Conservation (phyloP, 2,888 invertebrate species). For the Agrotis puta region DNA sequence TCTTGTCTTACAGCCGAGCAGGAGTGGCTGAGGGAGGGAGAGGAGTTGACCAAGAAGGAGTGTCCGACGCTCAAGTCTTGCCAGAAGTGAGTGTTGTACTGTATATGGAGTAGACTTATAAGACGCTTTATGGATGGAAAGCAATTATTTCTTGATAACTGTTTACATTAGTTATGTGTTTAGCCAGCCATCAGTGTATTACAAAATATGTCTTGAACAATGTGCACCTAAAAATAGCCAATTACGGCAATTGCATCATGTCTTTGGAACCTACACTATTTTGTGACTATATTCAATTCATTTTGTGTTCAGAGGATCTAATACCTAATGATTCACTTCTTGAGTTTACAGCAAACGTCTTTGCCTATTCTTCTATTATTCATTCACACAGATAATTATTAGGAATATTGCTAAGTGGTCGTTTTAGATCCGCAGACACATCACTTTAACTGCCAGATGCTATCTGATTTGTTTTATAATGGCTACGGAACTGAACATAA, state of each 20-base stretch:
- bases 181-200: not conserved
- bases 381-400: too few species aligned
- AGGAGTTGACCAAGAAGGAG: constrained; percentile 87
- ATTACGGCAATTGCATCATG: too few species aligned
- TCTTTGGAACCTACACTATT: not conserved
- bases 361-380: too few species aligned
- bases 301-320: too few species aligned
- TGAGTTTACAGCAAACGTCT: too few species aligned
- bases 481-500: too few species aligned
- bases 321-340: not conserved
- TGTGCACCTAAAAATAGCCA: not conserved
- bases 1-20: constrained; percentile 81
- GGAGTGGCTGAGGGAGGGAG: constrained; percentile 89
- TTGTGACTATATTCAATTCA: too few species aligned
- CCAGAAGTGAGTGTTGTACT: constrained; percentile 83
- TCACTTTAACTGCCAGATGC: too few species aligned
- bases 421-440: too few species aligned
- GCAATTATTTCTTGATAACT: not conserved
- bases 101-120: not conserved
- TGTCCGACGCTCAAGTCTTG: constrained; percentile 86
- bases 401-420: too few species aligned
- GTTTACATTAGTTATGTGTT: too few species aligned
- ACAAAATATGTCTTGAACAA: not conserved
- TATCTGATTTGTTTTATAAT: not conserved
- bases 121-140: not conserved